These are phyloP conservation scores for Colaptes auratus DNA, from an alignment of 2,113 vertebrate species.

Conservation along the genomic window DNA sequence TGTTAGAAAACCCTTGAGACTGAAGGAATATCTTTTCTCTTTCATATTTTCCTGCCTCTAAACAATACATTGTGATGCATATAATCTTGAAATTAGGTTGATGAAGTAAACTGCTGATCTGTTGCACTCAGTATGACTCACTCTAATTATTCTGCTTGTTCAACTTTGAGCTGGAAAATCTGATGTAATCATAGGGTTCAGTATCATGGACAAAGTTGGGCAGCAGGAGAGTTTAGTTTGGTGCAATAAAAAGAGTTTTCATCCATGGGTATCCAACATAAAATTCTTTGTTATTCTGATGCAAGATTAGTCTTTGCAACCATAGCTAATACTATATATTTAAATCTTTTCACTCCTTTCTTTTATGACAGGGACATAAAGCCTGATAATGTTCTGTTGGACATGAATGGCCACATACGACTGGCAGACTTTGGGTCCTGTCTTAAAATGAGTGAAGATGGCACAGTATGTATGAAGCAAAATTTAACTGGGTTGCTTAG, in stretches of 20 bases:
- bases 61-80: background rate
- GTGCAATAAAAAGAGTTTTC: background rate
- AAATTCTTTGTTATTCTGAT: background rate
- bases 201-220: background rate
- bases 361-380: slow-evolving; percentile 88
- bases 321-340: background rate
- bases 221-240: background rate
- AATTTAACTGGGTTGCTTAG: background rate
- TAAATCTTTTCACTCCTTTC: background rate
- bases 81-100: background rate
- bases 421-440: slow-evolving; percentile 98
- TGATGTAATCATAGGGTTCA: background rate
- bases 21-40: background rate
- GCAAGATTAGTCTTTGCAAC: background rate
- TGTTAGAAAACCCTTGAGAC: background rate
- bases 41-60: background rate
- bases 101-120: background rate
- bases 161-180: background rate
- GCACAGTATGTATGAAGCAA: slow-evolving; percentile 86
- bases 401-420: slow-evolving; percentile 94
- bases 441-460: slow-evolving; percentile 94
- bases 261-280: background rate
- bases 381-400: slow-evolving; percentile 95
- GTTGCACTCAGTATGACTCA: background rate
- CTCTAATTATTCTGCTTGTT: background rate